phyloP scores from a whole-genome alignment of 2,797 vertebrate species.

The Clarias laeviceps region DNA sequence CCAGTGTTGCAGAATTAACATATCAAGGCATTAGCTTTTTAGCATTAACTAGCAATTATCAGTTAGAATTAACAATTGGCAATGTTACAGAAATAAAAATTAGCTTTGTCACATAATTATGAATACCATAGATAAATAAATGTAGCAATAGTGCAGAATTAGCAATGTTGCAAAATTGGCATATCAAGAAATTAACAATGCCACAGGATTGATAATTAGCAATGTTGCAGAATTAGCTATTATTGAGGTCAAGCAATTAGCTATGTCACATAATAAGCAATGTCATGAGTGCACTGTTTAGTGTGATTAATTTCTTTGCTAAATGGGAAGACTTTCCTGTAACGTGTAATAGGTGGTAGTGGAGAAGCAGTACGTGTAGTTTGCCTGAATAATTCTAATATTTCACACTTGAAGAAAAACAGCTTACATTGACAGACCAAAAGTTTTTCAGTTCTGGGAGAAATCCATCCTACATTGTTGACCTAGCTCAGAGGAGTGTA shows the following conservation, averaged over 20 bases:
- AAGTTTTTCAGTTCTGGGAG: neutral
- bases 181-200: neutral
- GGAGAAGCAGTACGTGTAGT: neutral
- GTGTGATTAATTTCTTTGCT: neutral
- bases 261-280: neutral
- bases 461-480: neutral
- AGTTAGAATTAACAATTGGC: too few relatives aligned
- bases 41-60: too few relatives aligned
- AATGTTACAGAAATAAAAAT: neutral
- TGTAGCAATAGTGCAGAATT: neutral
- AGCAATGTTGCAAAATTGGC: neutral
- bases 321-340: neutral
- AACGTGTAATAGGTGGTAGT: neutral
- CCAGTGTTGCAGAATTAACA: too few relatives aligned
- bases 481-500: neutral
- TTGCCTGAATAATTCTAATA: neutral
- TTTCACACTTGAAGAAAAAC: neutral
- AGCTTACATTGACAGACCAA: neutral
- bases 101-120: neutral
- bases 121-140: neutral
- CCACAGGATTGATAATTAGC: neutral
- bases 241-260: neutral
- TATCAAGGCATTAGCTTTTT: too few relatives aligned
- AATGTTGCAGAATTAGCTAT: neutral
- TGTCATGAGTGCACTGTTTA: neutral